A percentile compares a stretch with the other conserved stretches of the same genome.
These are phyloP conservation scores for Callimorpha dominula DNA, from an alignment of 2,888 invertebrate species.

Conservation along the genomic window DNA sequence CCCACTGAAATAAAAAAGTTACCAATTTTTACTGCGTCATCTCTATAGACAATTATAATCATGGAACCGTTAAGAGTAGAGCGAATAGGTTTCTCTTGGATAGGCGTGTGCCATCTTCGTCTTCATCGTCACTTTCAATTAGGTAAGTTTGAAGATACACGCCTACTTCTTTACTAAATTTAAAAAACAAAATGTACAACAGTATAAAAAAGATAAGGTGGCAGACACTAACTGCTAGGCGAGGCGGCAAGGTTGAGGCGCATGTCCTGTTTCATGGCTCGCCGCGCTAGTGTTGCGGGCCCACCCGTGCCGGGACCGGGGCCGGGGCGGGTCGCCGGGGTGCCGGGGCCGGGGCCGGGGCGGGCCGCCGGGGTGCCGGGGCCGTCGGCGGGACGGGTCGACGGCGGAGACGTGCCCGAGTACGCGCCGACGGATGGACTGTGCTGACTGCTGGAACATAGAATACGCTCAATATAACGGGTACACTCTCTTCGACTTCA, in stretches of 20 bases:
- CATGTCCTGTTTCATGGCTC: conserved; percentile 59
- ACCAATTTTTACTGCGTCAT: too few relatives aligned
- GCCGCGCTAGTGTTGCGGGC: conserved; percentile 32
- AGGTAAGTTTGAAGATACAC: too few relatives aligned
- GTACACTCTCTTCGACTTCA: too few relatives aligned
- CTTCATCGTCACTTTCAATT: too few relatives aligned
- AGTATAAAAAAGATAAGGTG: not conserved
- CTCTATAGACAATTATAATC: too few relatives aligned
- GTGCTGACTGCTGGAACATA: not conserved
- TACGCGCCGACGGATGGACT: conserved; percentile 22
- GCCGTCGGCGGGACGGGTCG: conserved; percentile 32
- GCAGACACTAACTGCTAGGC: conserved; percentile 28
- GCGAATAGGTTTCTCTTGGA: too few relatives aligned
- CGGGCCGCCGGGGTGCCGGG: conserved; percentile 13
- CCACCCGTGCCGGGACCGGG: conserved; percentile 20
- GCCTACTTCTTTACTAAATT: too few relatives aligned
- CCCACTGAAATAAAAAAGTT: conserved; percentile 63
- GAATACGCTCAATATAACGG: not conserved
- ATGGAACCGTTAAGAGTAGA: too few relatives aligned
- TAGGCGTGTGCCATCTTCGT: too few relatives aligned
- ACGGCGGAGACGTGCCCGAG: conserved; percentile 44
- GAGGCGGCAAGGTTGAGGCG: conserved; percentile 55
- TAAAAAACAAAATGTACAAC: too few relatives aligned
- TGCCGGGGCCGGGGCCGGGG: conserved; percentile 15
- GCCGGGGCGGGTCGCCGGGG: conserved; percentile 27